Conservation (phyloP, 2,797 vertebrate genomes). For the Schizopygopsis pylzovi region DNA sequence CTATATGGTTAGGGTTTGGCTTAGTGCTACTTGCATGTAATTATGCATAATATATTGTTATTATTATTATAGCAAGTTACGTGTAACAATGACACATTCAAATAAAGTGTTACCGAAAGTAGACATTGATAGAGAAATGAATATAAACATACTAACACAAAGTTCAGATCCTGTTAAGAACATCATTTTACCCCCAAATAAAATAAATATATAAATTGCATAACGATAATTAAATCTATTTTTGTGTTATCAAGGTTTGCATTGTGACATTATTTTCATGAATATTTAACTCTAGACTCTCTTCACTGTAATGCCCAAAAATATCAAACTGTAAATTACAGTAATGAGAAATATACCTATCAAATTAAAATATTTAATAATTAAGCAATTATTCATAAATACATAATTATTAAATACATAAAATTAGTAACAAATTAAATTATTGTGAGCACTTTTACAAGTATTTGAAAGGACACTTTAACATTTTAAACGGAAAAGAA, state of each 20-base stretch:
- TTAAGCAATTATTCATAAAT: not conserved
- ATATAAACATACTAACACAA: not conserved
- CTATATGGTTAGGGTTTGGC: no score
- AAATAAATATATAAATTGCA: not conserved
- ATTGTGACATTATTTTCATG: not conserved
- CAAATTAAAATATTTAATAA: not conserved
- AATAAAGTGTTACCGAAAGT: no score
- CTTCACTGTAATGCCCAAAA: not conserved
- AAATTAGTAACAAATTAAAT: not conserved
- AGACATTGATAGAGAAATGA: not conserved
- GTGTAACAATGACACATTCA: no score
- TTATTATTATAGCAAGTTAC: no score
- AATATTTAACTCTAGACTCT: not conserved
- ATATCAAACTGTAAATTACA: not conserved
- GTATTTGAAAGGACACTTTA: not conserved
- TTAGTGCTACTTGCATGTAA: not conserved
- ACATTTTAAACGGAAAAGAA: not conserved
- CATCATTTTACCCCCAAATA: not conserved
- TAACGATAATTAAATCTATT: not conserved
- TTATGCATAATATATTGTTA: no score
- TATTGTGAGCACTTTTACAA: not conserved
- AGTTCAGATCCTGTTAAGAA: not conserved
- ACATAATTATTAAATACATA: no score
- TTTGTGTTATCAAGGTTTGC: not conserved
- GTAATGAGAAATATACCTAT: not conserved